A percentile compares a stretch with the other conserved stretches of the same genome.
These are phyloP conservation scores for Apis dorsata DNA, from an alignment of 1,140 invertebrate species.

Conservation along the genomic window DNA sequence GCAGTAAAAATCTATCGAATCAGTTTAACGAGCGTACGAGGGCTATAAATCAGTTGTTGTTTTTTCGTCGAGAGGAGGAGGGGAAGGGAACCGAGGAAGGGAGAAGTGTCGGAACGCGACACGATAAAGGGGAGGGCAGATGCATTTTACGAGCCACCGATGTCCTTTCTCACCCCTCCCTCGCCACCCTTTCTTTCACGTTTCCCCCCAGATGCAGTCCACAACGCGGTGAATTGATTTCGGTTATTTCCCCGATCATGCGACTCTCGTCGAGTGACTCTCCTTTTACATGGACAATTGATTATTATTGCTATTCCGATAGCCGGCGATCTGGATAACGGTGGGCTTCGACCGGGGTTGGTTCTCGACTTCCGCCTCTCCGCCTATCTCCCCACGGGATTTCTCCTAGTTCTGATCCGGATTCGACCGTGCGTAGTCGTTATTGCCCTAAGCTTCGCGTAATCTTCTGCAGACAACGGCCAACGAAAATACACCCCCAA, in stretches of 20 bases:
- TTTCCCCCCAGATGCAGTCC: slow-evolving; percentile 54
- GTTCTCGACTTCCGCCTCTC: slow-evolving; percentile 46
- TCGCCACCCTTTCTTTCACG: slow-evolving; percentile 30
- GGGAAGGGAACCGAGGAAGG: slow-evolving; percentile 28
- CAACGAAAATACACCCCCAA: not conserved
- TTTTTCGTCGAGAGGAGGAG: slow-evolving; percentile 45
- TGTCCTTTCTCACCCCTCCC: slow-evolving; percentile 41
- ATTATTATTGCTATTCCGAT: slow-evolving; percentile 68
- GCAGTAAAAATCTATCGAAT: slow-evolving; percentile 77
- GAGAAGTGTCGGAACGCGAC: slow-evolving; percentile 59
- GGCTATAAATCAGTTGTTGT: slow-evolving; percentile 75
- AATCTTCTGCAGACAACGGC: slow-evolving; percentile 20
- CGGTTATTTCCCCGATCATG: slow-evolving; percentile 69
- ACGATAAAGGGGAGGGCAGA: slow-evolving; percentile 71
- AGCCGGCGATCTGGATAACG: slow-evolving; percentile 43
- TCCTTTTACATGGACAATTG: slow-evolving; percentile 70
- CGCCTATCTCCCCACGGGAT: slow-evolving; percentile 25
- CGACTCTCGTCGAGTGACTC: slow-evolving; percentile 60
- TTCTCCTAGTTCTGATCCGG: slow-evolving; percentile 39
- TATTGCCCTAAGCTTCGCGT: slow-evolving; percentile 37
- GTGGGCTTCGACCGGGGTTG: slow-evolving; percentile 6
- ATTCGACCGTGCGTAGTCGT: slow-evolving; percentile 45
- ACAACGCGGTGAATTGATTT: slow-evolving; percentile 63
- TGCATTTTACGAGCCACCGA: slow-evolving; percentile 73
- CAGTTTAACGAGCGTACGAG: slow-evolving; percentile 76